Percentiles rank a stretch among this genome's conserved stretches.
These are phyloP conservation scores for Melanostigma gelatinosum DNA, from an alignment of 2,113 vertebrate genomes.

Conservation along the genomic window DNA sequence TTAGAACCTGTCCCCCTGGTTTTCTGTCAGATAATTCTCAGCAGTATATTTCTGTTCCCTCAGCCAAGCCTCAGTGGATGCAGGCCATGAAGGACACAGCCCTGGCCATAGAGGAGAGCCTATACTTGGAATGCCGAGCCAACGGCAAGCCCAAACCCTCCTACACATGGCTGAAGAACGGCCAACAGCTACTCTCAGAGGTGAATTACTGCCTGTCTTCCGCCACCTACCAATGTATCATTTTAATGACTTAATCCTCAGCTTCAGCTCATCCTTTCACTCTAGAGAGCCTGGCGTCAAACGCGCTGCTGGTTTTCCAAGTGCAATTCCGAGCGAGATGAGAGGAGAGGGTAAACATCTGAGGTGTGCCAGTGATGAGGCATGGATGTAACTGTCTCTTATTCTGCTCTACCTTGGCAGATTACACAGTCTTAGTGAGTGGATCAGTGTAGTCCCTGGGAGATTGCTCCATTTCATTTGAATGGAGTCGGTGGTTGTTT, in stretches of 20 bases:
- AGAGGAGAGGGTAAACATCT: constrained; percentile 66
- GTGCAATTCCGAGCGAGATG: constrained; percentile 53
- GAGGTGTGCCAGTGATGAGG: constrained; percentile 70
- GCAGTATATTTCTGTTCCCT: constrained; percentile 63
- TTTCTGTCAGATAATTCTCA: constrained; percentile 36
- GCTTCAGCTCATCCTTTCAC: constrained; percentile 47
- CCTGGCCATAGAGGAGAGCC: constrained; percentile 88
- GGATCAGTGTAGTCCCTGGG: constrained; percentile 69
- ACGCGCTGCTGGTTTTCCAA: constrained; percentile 44
- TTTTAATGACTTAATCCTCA: constrained; percentile 68
- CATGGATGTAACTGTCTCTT: constrained; percentile 66
- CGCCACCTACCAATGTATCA: constrained; percentile 54
- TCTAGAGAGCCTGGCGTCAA: constrained; percentile 24
- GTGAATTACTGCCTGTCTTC: constrained; percentile 78
- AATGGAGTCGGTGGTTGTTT: constrained; percentile 69
- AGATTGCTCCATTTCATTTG: constrained; percentile 73
- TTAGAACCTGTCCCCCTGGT: constrained; percentile 36
- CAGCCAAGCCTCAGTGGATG: constrained; percentile 95
- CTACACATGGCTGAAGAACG: constrained; percentile 92
- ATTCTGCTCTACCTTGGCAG: constrained; percentile 66
- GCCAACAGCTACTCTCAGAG: constrained; percentile 86
- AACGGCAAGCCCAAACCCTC: constrained; percentile 93
- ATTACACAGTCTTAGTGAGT: constrained; percentile 72
- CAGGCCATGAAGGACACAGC: constrained; percentile 88
- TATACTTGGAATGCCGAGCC: constrained; percentile 91